A percentile compares a stretch with the other conserved stretches of the same genome.
Conservation (phyloP, 2,888 invertebrate species). For the Gonocerus acuteangulatus region DNA sequence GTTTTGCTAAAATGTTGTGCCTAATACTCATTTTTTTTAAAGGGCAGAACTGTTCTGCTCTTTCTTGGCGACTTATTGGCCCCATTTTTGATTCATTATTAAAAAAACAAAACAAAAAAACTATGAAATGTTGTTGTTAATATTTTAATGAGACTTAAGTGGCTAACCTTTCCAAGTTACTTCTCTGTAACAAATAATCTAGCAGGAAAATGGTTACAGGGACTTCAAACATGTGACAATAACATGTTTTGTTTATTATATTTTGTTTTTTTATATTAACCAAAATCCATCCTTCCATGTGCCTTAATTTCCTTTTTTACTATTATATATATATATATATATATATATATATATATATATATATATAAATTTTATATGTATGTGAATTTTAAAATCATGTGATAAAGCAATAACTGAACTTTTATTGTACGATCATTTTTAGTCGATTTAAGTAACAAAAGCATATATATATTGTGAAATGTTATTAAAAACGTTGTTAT, state of each 20-base stretch:
- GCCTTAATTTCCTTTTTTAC: slow-evolving; percentile 15
- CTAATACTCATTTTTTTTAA: background rate
- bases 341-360: too few relatives aligned
- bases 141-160: too few relatives aligned
- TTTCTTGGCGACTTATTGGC: too few relatives aligned
- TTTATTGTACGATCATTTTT: slow-evolving; percentile 8
- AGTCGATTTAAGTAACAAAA: slow-evolving; percentile 5
- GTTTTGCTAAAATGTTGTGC: background rate
- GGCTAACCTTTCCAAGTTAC: too few relatives aligned
- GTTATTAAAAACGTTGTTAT: too few relatives aligned
- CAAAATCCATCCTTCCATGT: slow-evolving; percentile 27
- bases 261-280: slow-evolving; percentile 19
- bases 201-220: background rate
- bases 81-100: too few relatives aligned
- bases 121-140: too few relatives aligned
- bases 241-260: background rate
- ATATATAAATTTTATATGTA: slow-evolving; percentile 21
- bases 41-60: background rate
- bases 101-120: too few relatives aligned
- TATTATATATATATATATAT: background rate
- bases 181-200: too few relatives aligned
- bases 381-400: slow-evolving; percentile 15
- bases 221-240: slow-evolving; percentile 14
- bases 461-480: too few relatives aligned
- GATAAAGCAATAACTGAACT: slow-evolving; percentile 19